These are phyloP conservation scores for Rhopalosiphum padi DNA, from an alignment of 1,140 invertebrate genomes.

Conservation along the genomic window DNA sequence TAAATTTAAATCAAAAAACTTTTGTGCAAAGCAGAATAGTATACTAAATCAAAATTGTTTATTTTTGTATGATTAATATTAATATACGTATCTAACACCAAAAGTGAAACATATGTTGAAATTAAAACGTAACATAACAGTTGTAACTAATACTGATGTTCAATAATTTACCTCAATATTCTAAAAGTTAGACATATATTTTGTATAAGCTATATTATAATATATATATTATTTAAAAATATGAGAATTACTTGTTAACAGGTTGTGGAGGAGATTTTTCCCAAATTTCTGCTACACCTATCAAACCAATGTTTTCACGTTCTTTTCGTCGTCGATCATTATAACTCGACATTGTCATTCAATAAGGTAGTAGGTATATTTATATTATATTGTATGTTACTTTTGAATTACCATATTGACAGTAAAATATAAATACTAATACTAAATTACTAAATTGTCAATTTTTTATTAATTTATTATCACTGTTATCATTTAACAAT, in stretches of 20 bases:
- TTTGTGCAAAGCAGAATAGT: no score
- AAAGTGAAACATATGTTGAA: background rate
- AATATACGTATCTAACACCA: background rate
- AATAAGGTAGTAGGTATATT: no score
- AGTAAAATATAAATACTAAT: no score
- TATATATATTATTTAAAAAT: background rate
- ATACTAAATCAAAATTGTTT: no score
- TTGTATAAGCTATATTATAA: background rate
- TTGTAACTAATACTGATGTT: background rate
- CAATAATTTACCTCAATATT: background rate
- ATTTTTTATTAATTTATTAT: no score
- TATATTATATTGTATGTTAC: no score
- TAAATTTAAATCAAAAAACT: no score
- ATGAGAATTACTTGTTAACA: slow-evolving; percentile 67
- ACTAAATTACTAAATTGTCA: no score
- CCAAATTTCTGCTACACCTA: slow-evolving; percentile 75
- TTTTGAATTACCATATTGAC: no score
- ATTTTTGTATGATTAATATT: background rate
- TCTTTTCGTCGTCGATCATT: slow-evolving; percentile 69
- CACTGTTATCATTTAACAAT: no score
- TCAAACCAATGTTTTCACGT: slow-evolving; percentile 75
- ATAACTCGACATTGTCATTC: background rate
- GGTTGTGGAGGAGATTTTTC: slow-evolving; percentile 72
- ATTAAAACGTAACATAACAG: background rate
- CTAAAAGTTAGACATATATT: background rate